Conservation (phyloP, 1,140 invertebrate genomes). For the Dreissena polymorpha region DNA sequence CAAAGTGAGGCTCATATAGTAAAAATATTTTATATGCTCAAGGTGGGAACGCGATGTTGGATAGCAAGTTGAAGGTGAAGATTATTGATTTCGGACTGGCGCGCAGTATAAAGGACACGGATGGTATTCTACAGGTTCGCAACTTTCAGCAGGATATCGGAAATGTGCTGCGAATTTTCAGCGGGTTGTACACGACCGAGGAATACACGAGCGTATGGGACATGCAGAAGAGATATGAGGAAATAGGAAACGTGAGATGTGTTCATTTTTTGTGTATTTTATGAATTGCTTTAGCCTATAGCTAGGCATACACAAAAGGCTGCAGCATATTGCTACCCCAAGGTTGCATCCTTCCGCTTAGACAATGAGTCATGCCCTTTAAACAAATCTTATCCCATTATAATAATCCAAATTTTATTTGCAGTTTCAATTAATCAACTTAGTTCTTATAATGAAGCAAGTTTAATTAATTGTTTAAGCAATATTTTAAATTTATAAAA, state of each 20-base stretch:
- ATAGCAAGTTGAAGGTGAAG: constrained; percentile 7
- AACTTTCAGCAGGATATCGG: constrained; percentile 29
- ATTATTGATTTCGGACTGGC: constrained; percentile 46
- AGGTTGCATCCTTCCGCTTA: too few relatives aligned
- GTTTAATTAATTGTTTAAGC: too few relatives aligned
- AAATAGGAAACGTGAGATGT: not conserved
- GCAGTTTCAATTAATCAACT: too few relatives aligned
- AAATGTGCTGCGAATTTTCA: constrained; percentile 35
- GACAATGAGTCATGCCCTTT: too few relatives aligned
- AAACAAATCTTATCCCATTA: too few relatives aligned
- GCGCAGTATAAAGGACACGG: not conserved
- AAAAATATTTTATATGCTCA: not conserved
- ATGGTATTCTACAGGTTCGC: constrained; percentile 7
- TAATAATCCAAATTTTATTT: too few relatives aligned
- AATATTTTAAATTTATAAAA: too few relatives aligned
- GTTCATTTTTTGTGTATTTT: not conserved
- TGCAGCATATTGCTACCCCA: not conserved
- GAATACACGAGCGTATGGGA: constrained; percentile 27
- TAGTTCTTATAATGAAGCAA: too few relatives aligned
- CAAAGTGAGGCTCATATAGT: too few relatives aligned
- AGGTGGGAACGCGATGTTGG: constrained; percentile 40
- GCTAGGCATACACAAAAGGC: too few relatives aligned
- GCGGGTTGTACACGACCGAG: constrained; percentile 23
- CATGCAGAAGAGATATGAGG: not conserved
- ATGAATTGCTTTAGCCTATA: too few relatives aligned